Conservation (phyloP, 2,113 vertebrate species). For the Thalassarche chlororhynchos region DNA sequence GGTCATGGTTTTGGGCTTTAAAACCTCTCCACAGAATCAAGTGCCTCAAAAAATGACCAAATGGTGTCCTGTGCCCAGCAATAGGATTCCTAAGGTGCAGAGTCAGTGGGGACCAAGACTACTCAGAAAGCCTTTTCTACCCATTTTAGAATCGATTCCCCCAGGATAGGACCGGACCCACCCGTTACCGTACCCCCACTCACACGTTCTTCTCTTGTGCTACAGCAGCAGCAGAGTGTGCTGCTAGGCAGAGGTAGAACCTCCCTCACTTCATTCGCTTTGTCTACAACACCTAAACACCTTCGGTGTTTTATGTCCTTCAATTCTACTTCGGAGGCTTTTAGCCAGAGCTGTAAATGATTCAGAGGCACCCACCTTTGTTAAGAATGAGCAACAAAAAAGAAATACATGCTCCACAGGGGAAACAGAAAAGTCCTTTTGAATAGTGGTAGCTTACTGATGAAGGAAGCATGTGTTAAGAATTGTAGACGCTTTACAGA, state of each 20-base stretch:
- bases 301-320: background rate
- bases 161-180: background rate
- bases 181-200: background rate
- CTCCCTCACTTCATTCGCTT: background rate
- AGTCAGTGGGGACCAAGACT: slow-evolving; percentile 70
- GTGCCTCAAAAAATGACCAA: background rate
- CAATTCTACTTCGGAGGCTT: background rate
- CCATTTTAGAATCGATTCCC: background rate
- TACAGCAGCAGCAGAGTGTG: background rate
- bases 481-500: background rate
- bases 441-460: background rate
- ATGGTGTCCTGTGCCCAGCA: slow-evolving; percentile 69
- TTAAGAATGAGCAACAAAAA: background rate
- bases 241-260: background rate
- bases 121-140: background rate
- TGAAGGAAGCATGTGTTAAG: fast-evolving
- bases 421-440: background rate
- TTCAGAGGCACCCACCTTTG: background rate
- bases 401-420: background rate
- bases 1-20: background rate
- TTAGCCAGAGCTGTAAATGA: background rate
- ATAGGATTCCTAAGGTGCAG: slow-evolving; percentile 75
- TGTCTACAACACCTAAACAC: too few relatives aligned
- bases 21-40: background rate
- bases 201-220: background rate